Conservation (phyloP, 2,113 vertebrate genomes). For the Leptocoma aspasia region DNA sequence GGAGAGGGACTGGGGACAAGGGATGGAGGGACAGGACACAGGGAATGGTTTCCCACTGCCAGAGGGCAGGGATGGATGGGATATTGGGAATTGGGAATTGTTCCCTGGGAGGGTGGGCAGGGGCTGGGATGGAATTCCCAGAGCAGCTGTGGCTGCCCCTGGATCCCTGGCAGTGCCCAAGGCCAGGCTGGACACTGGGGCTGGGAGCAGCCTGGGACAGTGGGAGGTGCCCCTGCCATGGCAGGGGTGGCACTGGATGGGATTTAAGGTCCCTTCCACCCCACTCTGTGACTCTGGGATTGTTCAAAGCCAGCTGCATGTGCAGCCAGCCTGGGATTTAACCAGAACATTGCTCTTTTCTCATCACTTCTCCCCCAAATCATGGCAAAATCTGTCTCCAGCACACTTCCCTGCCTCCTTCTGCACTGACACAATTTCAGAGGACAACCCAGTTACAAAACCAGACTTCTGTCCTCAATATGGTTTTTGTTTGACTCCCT, state of each 20-base stretch:
- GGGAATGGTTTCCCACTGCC: neutral
- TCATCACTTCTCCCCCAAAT: neutral
- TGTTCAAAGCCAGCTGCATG: neutral
- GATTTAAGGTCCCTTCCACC: neutral
- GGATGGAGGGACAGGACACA: neutral
- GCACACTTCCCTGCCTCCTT: neutral
- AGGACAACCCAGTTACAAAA: neutral
- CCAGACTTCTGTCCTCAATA: neutral
- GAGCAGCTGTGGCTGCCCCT: neutral
- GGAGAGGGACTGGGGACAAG: neutral
- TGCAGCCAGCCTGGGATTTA: neutral
- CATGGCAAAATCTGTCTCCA: accelerated
- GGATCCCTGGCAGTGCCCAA: neutral
- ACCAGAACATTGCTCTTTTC: neutral
- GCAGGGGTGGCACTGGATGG: accelerated
- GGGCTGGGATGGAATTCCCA: neutral
- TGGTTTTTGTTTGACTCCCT: neutral
- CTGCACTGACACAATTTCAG: neutral
- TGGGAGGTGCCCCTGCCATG: neutral
- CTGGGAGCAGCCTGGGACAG: neutral
- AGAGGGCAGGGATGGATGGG: accelerated
- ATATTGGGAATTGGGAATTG: neutral
- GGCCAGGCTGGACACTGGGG: neutral
- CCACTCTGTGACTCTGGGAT: neutral
- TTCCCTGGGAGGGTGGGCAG: accelerated